Evolutionary conservation across 2,113 vertebrate genomes (phyloP).

Genomic region (Melozone crissalis): DNA sequence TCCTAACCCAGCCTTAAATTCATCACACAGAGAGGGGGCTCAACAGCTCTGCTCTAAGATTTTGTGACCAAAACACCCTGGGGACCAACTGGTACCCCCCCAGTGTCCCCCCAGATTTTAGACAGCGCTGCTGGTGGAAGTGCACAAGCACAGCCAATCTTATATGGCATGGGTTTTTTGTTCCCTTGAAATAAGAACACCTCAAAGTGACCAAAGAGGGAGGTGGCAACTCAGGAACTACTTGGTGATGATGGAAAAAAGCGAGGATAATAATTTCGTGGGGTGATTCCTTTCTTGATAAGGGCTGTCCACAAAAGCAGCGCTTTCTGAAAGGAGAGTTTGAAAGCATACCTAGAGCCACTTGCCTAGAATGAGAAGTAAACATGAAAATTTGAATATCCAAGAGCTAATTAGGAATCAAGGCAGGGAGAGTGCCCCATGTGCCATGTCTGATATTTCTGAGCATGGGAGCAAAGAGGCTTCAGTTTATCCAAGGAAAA

Average conservation of each 20-base stretch:
- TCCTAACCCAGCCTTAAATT: background rate
- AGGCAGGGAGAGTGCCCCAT: background rate
- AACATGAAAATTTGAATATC: background rate
- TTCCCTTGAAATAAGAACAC: background rate
- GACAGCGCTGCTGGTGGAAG: background rate
- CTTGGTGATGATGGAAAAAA: background rate
- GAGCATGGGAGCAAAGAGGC: background rate
- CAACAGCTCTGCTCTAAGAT: background rate
- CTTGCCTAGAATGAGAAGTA: background rate
- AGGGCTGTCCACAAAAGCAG: background rate
- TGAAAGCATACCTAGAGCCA: background rate
- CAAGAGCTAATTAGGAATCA: background rate
- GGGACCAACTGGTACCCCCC: background rate
- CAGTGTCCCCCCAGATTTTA: background rate
- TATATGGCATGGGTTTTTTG: accelerated
- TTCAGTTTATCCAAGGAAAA: background rate
- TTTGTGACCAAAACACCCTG: background rate
- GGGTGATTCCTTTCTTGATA: background rate
- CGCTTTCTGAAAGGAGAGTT: background rate
- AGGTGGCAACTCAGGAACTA: background rate
- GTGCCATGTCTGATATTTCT: background rate
- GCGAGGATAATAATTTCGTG: background rate
- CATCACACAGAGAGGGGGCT: background rate
- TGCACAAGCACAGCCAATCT: background rate
- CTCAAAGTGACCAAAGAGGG: background rate